Conservation (phyloP, 2,113 vertebrate genomes). For the Lethenteron camtschaticum region DNA sequence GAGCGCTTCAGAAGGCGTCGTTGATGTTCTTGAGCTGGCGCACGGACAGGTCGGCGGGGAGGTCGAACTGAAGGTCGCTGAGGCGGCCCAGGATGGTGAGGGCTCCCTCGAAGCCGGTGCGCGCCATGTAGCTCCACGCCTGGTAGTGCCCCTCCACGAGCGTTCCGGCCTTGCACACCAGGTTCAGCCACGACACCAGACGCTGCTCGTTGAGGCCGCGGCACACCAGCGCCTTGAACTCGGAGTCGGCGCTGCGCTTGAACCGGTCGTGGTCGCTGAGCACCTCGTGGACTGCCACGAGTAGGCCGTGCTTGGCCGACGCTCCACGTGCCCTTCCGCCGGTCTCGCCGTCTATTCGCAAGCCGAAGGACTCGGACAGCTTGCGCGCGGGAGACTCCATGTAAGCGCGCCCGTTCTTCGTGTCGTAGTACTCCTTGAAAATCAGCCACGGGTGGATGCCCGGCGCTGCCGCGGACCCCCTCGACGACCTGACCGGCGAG, state of each 20-base stretch:
- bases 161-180: slow-evolving; percentile 63
- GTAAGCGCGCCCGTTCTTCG: slow-evolving; percentile 67
- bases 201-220: slow-evolving; percentile 85
- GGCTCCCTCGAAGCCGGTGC: slow-evolving; percentile 68
- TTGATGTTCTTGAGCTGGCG: slow-evolving; percentile 93
- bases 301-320: slow-evolving; percentile 66
- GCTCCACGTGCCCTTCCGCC: neutral
- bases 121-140: slow-evolving; percentile 91
- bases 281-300: slow-evolving; percentile 66
- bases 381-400: slow-evolving; percentile 76
- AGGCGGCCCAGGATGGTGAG: slow-evolving; percentile 67
- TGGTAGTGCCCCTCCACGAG: slow-evolving; percentile 69
- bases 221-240: slow-evolving; percentile 83
- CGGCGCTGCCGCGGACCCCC: slow-evolving; percentile 16
- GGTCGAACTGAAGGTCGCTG: slow-evolving; percentile 68
- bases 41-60: slow-evolving; percentile 78
- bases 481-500: slow-evolving; percentile 16
- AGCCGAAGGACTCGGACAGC: slow-evolving; percentile 68
- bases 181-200: slow-evolving; percentile 80
- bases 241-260: slow-evolving; percentile 71
- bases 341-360: slow-evolving; percentile 27
- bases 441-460: slow-evolving; percentile 89
- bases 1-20: slow-evolving; percentile 57
- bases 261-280: slow-evolving; percentile 66
- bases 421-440: slow-evolving; percentile 79